Percentiles rank a stretch among this genome's conserved stretches.
Conservation (phyloP, 2,888 invertebrate genomes). For the Sisyra terminalis region DNA sequence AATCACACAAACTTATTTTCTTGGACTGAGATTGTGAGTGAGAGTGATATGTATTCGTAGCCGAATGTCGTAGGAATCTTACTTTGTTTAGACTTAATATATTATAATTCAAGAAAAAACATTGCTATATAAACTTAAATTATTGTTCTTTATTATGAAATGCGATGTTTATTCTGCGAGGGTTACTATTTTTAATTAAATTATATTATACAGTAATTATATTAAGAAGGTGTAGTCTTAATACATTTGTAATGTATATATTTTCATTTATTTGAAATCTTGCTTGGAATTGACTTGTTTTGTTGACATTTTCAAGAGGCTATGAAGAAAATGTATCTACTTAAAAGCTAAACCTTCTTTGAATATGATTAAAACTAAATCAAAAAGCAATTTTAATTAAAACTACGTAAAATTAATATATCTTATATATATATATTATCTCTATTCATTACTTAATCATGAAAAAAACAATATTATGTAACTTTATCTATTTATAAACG, state of each 20-base stretch:
- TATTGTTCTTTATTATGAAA: no score
- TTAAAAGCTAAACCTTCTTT: background rate
- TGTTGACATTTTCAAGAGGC: no score
- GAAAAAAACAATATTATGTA: constrained; percentile 1
- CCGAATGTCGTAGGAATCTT: background rate
- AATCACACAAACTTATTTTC: background rate
- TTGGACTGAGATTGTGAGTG: background rate
- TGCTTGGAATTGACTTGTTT: no score
- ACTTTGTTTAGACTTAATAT: background rate
- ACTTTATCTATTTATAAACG: constrained; percentile 6
- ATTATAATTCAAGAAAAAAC: background rate
- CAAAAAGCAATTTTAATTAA: background rate
- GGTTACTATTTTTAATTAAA: no score
- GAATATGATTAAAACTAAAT: background rate
- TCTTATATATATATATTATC: background rate
- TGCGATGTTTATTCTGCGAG: no score
- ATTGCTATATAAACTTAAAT: background rate
- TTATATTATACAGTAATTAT: no score
- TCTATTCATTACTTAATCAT: constrained; percentile 1
- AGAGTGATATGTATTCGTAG: constrained; percentile 1
- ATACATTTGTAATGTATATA: no score
- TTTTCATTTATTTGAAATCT: no score
- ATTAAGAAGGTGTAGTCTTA: no score
- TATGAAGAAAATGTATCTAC: background rate
- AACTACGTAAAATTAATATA: constrained; percentile 2